Evolutionary conservation across 2,113 vertebrate species (phyloP).

Genomic region (Tragelaphus scriptus): DNA sequence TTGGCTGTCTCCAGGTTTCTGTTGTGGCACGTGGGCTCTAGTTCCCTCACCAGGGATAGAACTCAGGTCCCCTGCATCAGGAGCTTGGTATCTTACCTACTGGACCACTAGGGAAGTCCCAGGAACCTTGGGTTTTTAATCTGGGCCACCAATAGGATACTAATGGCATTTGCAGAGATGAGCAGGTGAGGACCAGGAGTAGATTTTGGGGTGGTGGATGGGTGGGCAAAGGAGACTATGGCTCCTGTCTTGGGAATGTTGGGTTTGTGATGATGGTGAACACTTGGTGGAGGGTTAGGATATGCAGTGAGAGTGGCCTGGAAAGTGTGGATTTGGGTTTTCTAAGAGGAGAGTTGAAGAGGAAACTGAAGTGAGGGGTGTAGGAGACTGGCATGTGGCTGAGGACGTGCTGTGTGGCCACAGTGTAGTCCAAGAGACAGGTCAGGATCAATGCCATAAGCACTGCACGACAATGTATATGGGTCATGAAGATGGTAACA

Average conservation of each 20-base stretch:
- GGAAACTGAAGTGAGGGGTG: background rate
- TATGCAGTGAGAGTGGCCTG: background rate
- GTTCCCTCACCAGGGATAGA: background rate
- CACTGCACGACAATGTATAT: fast-evolving
- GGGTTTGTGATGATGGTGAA: background rate
- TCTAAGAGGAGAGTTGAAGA: background rate
- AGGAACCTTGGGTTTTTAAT: background rate
- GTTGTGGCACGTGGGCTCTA: background rate
- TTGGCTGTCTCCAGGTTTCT: background rate
- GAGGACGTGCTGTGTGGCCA: background rate
- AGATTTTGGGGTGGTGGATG: background rate
- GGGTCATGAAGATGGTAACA: background rate
- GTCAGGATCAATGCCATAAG: fast-evolving
- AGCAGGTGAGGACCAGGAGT: background rate
- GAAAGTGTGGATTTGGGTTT: background rate
- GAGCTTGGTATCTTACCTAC: background rate
- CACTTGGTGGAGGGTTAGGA: background rate
- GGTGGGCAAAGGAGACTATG: background rate
- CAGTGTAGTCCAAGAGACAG: background rate
- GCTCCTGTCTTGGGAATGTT: background rate
- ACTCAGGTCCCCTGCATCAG: background rate
- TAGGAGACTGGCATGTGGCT: background rate
- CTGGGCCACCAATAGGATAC: background rate
- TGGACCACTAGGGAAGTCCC: background rate
- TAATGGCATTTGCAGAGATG: background rate